Conservation (phyloP, 2,888 invertebrate species). For the Crocallis elinguaria region DNA sequence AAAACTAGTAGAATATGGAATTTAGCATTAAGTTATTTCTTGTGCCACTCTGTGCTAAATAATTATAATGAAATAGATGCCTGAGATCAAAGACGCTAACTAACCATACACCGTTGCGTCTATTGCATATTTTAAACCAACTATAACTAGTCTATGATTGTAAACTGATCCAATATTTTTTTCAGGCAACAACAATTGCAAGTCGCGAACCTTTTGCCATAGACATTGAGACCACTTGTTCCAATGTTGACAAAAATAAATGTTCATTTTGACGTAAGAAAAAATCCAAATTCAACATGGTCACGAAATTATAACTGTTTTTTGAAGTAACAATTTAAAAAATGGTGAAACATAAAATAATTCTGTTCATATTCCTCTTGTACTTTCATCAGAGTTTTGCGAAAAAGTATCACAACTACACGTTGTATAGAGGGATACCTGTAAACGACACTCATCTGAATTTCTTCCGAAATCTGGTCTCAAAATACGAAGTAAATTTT, state of each 20-base stretch:
- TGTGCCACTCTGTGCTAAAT: too few relatives aligned
- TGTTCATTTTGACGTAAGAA: neutral
- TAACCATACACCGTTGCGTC: too few relatives aligned
- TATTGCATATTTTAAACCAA: too few relatives aligned
- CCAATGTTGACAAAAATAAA: neutral
- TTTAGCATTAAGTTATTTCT: too few relatives aligned
- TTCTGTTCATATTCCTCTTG: neutral
- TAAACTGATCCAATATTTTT: neutral
- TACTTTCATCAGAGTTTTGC: neutral
- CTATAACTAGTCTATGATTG: neutral
- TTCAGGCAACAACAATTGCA: neutral
- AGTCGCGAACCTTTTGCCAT: too few relatives aligned
- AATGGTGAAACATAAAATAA: conserved; percentile 1
- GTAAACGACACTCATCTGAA: conserved; percentile 48
- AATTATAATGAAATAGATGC: too few relatives aligned
- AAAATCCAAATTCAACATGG: conserved; percentile 4
- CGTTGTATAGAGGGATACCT: conserved; percentile 62
- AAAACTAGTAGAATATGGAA: too few relatives aligned
- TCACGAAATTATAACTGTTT: neutral
- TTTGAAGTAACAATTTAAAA: neutral
- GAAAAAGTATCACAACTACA: conserved; percentile 53
- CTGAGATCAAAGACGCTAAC: too few relatives aligned
- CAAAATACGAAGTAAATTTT: conserved; percentile 50
- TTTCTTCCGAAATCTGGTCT: conserved; percentile 53
- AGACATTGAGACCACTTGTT: too few relatives aligned